Conservation (phyloP, 2,113 vertebrate genomes). For the Syngnathus floridae region DNA sequence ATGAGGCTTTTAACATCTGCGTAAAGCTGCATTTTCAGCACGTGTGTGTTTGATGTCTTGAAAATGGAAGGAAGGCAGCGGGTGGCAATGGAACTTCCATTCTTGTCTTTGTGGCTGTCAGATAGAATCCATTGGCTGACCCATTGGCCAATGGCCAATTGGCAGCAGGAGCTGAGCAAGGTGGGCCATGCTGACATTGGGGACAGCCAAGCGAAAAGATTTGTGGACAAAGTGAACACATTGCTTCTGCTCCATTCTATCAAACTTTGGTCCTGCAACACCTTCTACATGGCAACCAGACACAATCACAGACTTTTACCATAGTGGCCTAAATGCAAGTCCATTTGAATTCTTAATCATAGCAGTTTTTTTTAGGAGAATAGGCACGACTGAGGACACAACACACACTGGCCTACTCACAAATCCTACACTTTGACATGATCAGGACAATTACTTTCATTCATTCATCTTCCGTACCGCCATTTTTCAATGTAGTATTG, state of each 20-base stretch:
- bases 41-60: constrained; percentile 48
- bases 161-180: constrained; percentile 54
- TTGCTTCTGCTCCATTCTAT: constrained; percentile 47
- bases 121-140: constrained; percentile 53
- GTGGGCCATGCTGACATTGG: constrained; percentile 40
- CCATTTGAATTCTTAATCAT: not conserved
- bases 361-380: not conserved
- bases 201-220: constrained; percentile 50
- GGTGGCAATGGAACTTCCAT: constrained; percentile 10
- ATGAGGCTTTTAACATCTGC: constrained; percentile 51
- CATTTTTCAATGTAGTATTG: too few species aligned
- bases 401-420: not conserved
- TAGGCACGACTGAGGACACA: not conserved
- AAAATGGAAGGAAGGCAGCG: constrained; percentile 23
- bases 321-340: not conserved
- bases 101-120: constrained; percentile 29
- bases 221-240: constrained; percentile 59
- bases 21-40: constrained; percentile 47
- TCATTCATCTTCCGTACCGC: too few species aligned
- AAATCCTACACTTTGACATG: not conserved
- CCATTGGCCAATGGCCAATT: constrained; percentile 65
- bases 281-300: not conserved
- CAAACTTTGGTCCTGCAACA: constrained; percentile 20
- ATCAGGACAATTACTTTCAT: not conserved
- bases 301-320: not conserved